A percentile compares a stretch with the other conserved stretches of the same genome.
phyloP scores from a whole-genome alignment of 2,113 vertebrate species.

The Thunnus maccoyii region DNA sequence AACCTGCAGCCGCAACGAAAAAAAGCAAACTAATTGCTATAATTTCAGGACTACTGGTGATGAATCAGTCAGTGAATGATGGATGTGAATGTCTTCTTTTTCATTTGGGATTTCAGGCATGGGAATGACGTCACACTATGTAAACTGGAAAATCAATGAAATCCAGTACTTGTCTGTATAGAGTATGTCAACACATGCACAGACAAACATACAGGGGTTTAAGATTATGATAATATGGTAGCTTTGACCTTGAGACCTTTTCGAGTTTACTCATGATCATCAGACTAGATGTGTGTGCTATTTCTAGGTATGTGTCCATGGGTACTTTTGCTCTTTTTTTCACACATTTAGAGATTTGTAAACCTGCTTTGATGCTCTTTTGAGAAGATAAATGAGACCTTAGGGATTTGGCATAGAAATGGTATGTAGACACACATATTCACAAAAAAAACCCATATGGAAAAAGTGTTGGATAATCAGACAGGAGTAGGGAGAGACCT shows the following conservation, averaged over 20 bases:
- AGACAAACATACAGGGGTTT: conserved; percentile 1
- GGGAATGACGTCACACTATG: not conserved
- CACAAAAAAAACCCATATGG: not conserved
- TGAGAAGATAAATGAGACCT: conserved; percentile 31
- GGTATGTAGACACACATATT: not conserved
- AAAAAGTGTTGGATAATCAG: conserved; percentile 28
- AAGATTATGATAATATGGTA: conserved; percentile 9
- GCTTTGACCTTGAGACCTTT: conserved; percentile 46
- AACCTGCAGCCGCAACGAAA: too few species aligned
- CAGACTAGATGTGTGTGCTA: not conserved
- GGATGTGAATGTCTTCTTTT: not conserved
- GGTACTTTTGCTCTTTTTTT: not conserved
- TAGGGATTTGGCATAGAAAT: conserved; percentile 18
- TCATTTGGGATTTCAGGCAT: not conserved
- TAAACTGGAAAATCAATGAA: not conserved
- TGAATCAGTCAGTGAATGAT: not conserved
- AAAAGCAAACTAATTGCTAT: too few species aligned
- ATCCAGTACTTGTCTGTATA: not conserved
- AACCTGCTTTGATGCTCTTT: conserved; percentile 3
- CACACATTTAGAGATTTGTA: conserved; percentile 1
- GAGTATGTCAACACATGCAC: conserved; percentile 1
- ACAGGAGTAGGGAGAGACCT: conserved; percentile 33
- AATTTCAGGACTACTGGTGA: too few species aligned
- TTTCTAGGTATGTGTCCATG: not conserved
- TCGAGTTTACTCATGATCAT: conserved; percentile 8